A percentile compares a stretch with the other conserved stretches of the same genome.
phyloP scores from a whole-genome alignment of 2,797 vertebrate genomes.

The Poecilia picta region DNA sequence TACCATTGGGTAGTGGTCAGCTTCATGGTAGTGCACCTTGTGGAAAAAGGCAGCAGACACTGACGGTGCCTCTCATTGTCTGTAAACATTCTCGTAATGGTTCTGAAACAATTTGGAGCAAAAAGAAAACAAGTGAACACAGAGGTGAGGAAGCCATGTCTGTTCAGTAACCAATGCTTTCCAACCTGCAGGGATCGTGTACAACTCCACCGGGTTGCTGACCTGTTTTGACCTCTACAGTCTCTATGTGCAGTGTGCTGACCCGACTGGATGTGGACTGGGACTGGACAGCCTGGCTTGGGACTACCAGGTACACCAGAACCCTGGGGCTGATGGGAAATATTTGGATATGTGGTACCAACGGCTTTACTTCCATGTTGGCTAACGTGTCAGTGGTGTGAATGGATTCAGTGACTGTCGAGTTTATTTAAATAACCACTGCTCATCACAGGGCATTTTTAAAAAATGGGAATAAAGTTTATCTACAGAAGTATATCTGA shows the following conservation, averaged over 20 bases:
- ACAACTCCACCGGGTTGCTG: constrained; percentile 84
- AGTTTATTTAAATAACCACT: background rate
- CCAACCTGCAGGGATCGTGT: constrained; percentile 83
- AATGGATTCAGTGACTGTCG: background rate
- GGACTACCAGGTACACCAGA: constrained; percentile 92
- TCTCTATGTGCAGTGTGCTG: constrained; percentile 86
- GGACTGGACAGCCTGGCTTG: constrained; percentile 87
- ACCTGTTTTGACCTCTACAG: constrained; percentile 85
- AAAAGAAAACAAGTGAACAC: background rate
- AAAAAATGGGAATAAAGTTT: background rate
- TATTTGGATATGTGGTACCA: background rate
- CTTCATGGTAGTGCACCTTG: background rate
- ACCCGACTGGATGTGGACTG: constrained; percentile 90
- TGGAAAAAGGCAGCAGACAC: background rate
- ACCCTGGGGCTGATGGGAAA: background rate
- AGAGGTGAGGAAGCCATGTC: background rate
- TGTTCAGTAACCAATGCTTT: background rate
- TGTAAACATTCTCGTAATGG: background rate
- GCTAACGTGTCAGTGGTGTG: background rate
- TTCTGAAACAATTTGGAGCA: background rate
- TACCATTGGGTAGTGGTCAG: constrained; percentile 12
- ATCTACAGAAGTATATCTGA: background rate
- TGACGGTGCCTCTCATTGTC: background rate
- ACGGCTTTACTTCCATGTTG: background rate
- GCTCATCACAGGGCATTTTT: background rate